These are phyloP conservation scores for Sinosuthora webbiana DNA, from an alignment of 2,113 vertebrate species.

Conservation along the genomic window DNA sequence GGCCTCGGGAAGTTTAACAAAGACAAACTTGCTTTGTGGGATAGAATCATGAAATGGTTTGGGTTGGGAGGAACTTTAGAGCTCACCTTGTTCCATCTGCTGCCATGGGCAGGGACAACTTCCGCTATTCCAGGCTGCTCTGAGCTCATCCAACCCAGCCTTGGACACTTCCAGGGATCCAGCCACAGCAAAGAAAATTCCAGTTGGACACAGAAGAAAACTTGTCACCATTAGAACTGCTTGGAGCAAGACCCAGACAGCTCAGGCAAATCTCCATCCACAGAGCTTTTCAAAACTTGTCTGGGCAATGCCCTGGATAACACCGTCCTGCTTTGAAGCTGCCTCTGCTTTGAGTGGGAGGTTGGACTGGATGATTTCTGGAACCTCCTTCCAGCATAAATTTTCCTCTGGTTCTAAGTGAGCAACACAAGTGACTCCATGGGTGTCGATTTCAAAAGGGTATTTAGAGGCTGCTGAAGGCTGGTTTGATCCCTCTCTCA, in stretches of 20 bases:
- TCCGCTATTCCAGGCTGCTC: not conserved
- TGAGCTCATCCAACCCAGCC: not conserved
- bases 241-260: not conserved
- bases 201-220: not conserved
- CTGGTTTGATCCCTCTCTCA: not conserved
- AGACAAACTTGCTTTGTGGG: not conserved
- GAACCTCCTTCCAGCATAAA: not conserved
- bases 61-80: not conserved
- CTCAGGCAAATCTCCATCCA: not conserved
- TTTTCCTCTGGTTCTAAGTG: not conserved
- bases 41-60: not conserved
- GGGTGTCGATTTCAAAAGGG: not conserved
- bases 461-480: not conserved
- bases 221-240: not conserved
- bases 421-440: not conserved
- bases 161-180: not conserved
- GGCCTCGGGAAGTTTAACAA: not conserved
- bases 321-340: not conserved
- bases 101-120: not conserved
- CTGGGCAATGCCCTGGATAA: not conserved
- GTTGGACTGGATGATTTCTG: not conserved
- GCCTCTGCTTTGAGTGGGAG: not conserved
- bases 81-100: not conserved
- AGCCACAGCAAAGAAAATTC: not conserved
- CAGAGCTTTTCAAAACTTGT: not conserved